Conservation (phyloP, 2,888 invertebrate species). For the Copidosoma aretas region DNA sequence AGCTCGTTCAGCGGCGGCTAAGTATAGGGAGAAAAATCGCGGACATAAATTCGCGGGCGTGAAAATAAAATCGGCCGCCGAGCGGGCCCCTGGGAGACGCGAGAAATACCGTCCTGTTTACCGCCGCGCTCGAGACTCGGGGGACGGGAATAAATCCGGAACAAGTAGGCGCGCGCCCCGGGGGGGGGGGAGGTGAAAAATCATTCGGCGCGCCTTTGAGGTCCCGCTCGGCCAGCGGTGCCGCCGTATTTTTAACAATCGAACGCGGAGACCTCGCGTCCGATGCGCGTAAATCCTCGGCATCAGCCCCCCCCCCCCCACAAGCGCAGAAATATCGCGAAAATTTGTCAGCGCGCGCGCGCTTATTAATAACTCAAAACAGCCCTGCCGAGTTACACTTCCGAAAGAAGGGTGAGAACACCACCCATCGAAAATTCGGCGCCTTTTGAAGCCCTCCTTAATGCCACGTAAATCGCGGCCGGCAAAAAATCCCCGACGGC, state of each 20-base stretch:
- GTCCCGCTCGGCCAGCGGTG: not conserved
- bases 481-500: not conserved
- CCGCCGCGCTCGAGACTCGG: not conserved
- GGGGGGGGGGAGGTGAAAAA: slow-evolving; percentile 20
- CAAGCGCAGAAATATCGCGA: slow-evolving; percentile 48
- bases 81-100: not conserved
- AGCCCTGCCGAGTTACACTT: not conserved
- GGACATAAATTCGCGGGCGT: not conserved
- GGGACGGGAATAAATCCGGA: slow-evolving; percentile 1
- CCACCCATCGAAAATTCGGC: slow-evolving; percentile 48
- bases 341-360: slow-evolving; percentile 47
- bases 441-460: slow-evolving; percentile 43
- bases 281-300: slow-evolving; percentile 26
- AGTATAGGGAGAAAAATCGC: not conserved
- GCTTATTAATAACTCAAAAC: slow-evolving; percentile 48
- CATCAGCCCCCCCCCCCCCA: slow-evolving; percentile 18
- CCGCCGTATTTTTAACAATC: slow-evolving; percentile 33
- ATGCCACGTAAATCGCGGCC: not conserved
- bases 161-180: slow-evolving; percentile 9
- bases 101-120: not conserved
- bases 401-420: not conserved
- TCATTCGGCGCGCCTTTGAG: not conserved
- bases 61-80: not conserved
- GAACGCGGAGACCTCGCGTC: slow-evolving; percentile 16
- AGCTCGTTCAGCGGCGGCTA: no score